Base-by-base conservation (phyloP, 1,140 invertebrate genomes). In the Brachionus paranguensis region DNA sequence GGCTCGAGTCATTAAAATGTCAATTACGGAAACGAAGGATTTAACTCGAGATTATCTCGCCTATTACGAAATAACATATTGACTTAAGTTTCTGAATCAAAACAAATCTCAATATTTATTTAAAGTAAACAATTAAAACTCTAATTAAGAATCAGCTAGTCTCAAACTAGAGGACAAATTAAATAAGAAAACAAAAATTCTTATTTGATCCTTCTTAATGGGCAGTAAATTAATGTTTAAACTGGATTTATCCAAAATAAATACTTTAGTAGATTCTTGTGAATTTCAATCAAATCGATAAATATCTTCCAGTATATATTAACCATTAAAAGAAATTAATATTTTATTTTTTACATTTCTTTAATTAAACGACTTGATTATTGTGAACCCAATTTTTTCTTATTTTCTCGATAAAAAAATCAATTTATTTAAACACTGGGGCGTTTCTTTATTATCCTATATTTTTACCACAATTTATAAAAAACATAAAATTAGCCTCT, bases 351-450 rank as follows among this genome's bases (percentile, higher is more conserved):
- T 60, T 20, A 60, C 17, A 41, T 68, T 68, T 68, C 33, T 68
- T 1, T 33, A 68, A 41, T 14, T 41, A 29, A 68, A 68, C 33
- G 41, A 43, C 41, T 72, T 43, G 24, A 72, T 47, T 45, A 41
- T 72, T n/a, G 33, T 43, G 43, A 72, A 72, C 68, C 68, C 43
- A 72, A 72, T 72, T 43, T 72, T 72, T 72, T 72, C 41, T 72
- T 43, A 72, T 72, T 72, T 72, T 72, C 68, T 72, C n/a, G 68
- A 43, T 72, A 72, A 72, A 20, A 68, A 72, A 72, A 72, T 72
- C 0, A 37, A 37, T 3, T 72, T 72, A 43, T 72, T 72, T 72
- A 43, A 41, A 72, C 68, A 72, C n/a, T 43, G 68, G 68, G 68
- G 68, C 68, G 68, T 72, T 72, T 72, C 41, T 43, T 11, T 72